Base-by-base conservation (phyloP, 2,888 invertebrate genomes). In the Cephus nigrinus region DNA sequence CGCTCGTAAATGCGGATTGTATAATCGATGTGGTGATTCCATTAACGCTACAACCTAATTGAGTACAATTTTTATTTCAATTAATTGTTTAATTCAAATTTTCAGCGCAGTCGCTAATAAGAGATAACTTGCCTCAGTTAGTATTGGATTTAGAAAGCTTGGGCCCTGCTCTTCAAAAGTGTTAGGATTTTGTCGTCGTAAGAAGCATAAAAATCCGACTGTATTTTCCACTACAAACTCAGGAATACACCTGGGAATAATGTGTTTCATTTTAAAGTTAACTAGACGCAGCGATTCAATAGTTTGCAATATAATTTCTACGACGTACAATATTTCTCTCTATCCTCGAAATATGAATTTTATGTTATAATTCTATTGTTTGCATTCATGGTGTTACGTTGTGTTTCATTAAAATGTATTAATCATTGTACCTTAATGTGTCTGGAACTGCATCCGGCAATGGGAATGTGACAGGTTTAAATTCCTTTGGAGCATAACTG, bases 1-100 rank as follows among this genome's bases (percentile, higher is more conserved):
- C 0, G 98, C 98, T 80, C 98, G 94, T 78, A 98, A 92, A 92
- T 99, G 98, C 0, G 99, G 98, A 93, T 98, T 99, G 87, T 96
- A 95, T 80, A 97, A 95, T 78, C 96, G 93, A 4, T 94, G 92
- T 0, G 96, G 94, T 76, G 96, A 96, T 0, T 98, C 98, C 98
- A 98, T 98, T 87, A 96, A 96, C 1, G 96, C 94, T 35, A 98
- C 92, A 32, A 98, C 95, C 90, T 90, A 31, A 55, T 75, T 23
- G 30, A 71, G 32, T 55, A 23, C 1, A 23, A 55, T 23, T 23
- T 55, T 55, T 23, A 9, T 15, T 40, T 12, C 33, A 69, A 35
- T 71, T 30, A 76, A 23, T 15, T 31, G 15, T 68, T 23, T 74
- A n/a, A 15, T 9, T 68, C 2, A 73, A 34, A 34, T 11, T 5